Evolutionary conservation across 2,888 invertebrate genomes (phyloP).

Genomic region (Tachystola acroxantha): DNA sequence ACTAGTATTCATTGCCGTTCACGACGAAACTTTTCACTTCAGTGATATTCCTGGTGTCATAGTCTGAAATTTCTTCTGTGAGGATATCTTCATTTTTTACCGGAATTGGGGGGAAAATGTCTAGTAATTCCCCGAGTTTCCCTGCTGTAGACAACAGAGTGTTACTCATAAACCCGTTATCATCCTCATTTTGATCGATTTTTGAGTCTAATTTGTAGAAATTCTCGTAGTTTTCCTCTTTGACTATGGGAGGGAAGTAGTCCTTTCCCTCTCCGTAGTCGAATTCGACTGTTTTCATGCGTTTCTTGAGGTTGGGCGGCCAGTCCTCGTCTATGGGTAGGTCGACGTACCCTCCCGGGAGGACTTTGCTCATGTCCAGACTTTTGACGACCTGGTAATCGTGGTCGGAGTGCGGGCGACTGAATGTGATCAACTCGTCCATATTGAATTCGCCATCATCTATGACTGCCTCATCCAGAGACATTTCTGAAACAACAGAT

Average conservation of each 20-base stretch:
- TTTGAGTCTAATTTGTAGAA: constrained; percentile 43
- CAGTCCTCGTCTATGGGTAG: constrained; percentile 79
- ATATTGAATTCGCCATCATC: constrained; percentile 79
- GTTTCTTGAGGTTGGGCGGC: constrained; percentile 74
- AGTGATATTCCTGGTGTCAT: constrained; percentile 52
- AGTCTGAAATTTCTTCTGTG: constrained; percentile 60
- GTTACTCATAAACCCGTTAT: constrained; percentile 43
- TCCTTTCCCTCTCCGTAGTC: constrained; percentile 62
- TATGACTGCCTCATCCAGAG: constrained; percentile 66
- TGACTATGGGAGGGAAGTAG: constrained; percentile 58
- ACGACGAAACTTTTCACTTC: constrained; percentile 65
- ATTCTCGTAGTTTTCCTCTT: constrained; percentile 60
- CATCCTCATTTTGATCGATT: constrained; percentile 34
- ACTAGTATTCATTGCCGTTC: constrained; percentile 48
- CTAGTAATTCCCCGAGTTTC: constrained; percentile 59
- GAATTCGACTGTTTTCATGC: constrained; percentile 66
- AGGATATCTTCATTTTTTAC: constrained; percentile 62
- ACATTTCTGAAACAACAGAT: constrained; percentile 43
- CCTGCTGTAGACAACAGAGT: constrained; percentile 54
- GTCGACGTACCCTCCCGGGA: constrained; percentile 70
- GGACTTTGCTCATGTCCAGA: constrained; percentile 35
- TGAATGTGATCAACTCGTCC: constrained; percentile 80
- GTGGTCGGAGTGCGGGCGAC: constrained; percentile 66
- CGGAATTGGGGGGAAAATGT: constrained; percentile 53
- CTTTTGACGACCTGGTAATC: constrained; percentile 67